Base-by-base conservation (phyloP, 2,113 vertebrate genomes). In the Burhinus oedicnemus region DNA sequence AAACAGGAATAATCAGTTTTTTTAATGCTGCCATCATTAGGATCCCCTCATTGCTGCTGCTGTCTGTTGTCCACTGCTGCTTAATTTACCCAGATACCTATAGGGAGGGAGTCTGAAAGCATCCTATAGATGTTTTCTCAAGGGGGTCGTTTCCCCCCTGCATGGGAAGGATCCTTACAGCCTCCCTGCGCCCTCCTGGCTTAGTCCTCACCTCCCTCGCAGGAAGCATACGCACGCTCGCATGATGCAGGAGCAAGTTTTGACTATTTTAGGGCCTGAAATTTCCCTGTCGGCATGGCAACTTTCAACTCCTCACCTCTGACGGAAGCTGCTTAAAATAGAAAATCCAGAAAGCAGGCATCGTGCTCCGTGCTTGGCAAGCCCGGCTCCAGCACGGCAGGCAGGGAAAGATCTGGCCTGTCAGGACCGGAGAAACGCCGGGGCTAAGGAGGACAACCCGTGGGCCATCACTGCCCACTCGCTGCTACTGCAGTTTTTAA, bases 201-300 rank as follows among this genome's bases (percentile, higher is more conserved):
- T 78, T 7, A 52, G 83, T 95, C 83, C 95, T 96, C 13, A 5
- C 94, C 93, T 95, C 87, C 93, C 93, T 89, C 36, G 3, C 77
- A 77, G 72, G 92, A 89, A 92, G 92, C 61, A 93, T 12, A 92
- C 38, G n/a, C 95, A 95, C 45, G 1, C 83, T 96, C 25, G 1
- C n/a, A 94, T 90, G 96, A 96, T 94, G 96, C 90, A 68, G 95
- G 87, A 96, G 84, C 95, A 83, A 92, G 77, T 86, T 91, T 76
- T 74, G 87, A 82, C 98, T 98, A 98, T 98, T 98, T 98, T 98
- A 97, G 96, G 97, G 95, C 78, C 97, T 95, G 86, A 95, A 96
- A 97, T 98, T 97, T 98, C 96, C 86, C 94, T 49, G 98, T 98
- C 49, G 97, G 95, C 97, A 98, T 98, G 97, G 97, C 97, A 98